Percentiles rank a stretch among this genome's conserved stretches.
phyloP scores from a whole-genome alignment of 2,888 invertebrate species.

The Stenichneumon culpator region DNA sequence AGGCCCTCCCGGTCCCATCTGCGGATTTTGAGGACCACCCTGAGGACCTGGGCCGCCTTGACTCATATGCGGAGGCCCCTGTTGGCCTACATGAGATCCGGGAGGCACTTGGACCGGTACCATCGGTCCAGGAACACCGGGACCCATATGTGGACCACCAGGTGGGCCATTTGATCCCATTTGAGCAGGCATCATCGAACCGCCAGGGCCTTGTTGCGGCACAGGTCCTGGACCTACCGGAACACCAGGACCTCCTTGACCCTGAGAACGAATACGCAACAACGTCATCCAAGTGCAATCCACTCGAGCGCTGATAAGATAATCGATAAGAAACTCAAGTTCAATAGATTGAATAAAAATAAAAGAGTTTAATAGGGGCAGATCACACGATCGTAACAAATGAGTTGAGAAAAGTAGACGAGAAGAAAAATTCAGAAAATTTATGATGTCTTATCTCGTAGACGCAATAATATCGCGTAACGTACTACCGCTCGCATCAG shows the following conservation, averaged over 20 bases:
- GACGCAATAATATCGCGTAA: slow-evolving; percentile 31
- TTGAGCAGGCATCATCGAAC: slow-evolving; percentile 76
- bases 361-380: background rate
- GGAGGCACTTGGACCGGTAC: slow-evolving; percentile 71
- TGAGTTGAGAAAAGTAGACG: background rate
- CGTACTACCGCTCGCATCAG: slow-evolving; percentile 3
- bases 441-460: slow-evolving; percentile 48
- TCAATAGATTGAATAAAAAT: slow-evolving; percentile 17
- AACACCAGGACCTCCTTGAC: slow-evolving; percentile 78
- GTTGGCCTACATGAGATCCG: slow-evolving; percentile 50
- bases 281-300: slow-evolving; percentile 26
- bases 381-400: slow-evolving; percentile 36
- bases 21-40: slow-evolving; percentile 71
- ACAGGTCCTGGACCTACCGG: slow-evolving; percentile 77
- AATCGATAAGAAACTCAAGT: slow-evolving; percentile 34
- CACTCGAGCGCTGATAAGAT: slow-evolving; percentile 18
- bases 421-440: slow-evolving; percentile 26
- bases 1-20: slow-evolving; percentile 77
- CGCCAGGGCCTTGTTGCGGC: slow-evolving; percentile 80
- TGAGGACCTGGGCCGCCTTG: slow-evolving; percentile 77
- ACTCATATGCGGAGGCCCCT: slow-evolving; percentile 74
- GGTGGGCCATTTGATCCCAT: slow-evolving; percentile 79
- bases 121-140: slow-evolving; percentile 54
- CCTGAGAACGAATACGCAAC: slow-evolving; percentile 70
- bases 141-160: slow-evolving; percentile 75